Conservation (phyloP, 2,797 vertebrate genomes). For the Pitangus sulphuratus region DNA sequence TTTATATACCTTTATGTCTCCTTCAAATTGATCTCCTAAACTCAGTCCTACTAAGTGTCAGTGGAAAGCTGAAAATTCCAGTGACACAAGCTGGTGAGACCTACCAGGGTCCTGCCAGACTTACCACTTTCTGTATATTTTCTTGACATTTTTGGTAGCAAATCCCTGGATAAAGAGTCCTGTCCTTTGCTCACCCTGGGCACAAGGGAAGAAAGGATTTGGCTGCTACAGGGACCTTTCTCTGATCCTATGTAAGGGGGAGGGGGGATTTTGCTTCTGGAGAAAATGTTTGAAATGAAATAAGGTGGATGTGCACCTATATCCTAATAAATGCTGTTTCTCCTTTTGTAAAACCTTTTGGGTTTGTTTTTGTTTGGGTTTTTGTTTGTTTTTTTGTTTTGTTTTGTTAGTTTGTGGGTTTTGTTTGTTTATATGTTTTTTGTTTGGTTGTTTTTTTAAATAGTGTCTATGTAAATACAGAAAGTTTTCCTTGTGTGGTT, state of each 20-base stretch:
- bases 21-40: background rate
- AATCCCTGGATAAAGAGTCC: background rate
- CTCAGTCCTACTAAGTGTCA: background rate
- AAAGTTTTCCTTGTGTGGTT: background rate
- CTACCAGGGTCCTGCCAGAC: background rate
- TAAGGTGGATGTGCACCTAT: background rate
- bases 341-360: background rate
- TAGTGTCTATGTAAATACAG: background rate
- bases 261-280: too few species aligned
- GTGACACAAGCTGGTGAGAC: background rate
- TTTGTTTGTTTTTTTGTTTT: too few species aligned
- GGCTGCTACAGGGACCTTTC: rapidly evolving
- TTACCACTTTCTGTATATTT: background rate
- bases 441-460: background rate
- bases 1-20: background rate
- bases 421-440: too few species aligned
- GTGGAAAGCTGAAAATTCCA: background rate
- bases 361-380: too few species aligned
- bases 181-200: rapidly evolving
- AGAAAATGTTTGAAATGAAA: background rate
- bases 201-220: background rate
- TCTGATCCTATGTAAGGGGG: background rate
- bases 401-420: too few species aligned
- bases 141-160: background rate
- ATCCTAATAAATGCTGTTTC: background rate